Base-by-base conservation (phyloP, 2,797 vertebrate genomes). In the Eulemur rubriventer region DNA sequence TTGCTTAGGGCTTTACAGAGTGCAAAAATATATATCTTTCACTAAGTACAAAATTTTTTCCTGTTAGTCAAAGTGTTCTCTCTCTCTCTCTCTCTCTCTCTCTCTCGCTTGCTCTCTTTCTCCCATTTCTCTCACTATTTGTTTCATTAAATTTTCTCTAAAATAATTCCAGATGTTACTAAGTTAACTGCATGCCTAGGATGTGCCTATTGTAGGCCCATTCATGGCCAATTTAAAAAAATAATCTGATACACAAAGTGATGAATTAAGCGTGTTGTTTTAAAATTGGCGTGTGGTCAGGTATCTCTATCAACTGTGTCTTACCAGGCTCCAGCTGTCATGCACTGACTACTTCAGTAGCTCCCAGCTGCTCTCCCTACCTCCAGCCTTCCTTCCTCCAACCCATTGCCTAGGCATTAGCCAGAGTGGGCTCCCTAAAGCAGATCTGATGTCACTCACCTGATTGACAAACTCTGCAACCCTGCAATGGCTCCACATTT, bases 101-200 rank as follows among this genome's bases (percentile, higher is more conserved):
- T 63, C 41, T 46, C n/a, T 81, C 26, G 57, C 28, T 72, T 4
- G 30, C 7, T 88, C 11, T 38, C 17, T 83, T 22, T 28, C 24
- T 72, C 50, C 65, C 38, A 85, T 9, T 67, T 55, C 30, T 33
- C 16, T 59, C 57, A 12, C 57, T 59, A 30, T 63, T 91, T 89
- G 30, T 86, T 57, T 93, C 46, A 83, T 61, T 73, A 1, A 76
- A 30, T 79, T 78, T 95, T 92, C 84, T 46, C 52, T 55, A 78
- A 97, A 95, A 94, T 88, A 65, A 70, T 70, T 92, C 43, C 83
- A 86, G 11, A 22, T 55, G 59, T 92, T 46, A 80, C 83, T 46
- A 88, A 81, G 35, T 52, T 85, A 48, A 67, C 14, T 78, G 46
- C 93, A 13, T 85, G 55, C 63, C 30, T 79, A 80, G 28, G 48